Conservation (phyloP, 2,797 vertebrate genomes). For the Sebastiscus tertius region DNA sequence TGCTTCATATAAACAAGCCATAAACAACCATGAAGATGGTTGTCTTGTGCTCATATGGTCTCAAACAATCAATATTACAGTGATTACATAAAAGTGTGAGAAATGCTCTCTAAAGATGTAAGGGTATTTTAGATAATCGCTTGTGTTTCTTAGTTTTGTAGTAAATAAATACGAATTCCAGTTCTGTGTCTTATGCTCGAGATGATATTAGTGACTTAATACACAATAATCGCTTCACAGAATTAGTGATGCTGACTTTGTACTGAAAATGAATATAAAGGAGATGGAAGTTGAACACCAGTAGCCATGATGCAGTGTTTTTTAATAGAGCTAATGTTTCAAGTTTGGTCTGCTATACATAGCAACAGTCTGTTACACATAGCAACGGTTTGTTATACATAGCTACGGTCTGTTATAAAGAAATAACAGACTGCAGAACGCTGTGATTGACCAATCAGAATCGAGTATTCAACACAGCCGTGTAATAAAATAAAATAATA, state of each 20-base stretch:
- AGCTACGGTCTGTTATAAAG: no score
- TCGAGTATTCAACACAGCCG: no score
- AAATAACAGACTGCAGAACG: no score
- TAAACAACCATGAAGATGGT: neutral
- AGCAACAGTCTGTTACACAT: no score
- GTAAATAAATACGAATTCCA: neutral
- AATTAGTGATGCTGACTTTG: neutral
- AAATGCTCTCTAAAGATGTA: neutral
- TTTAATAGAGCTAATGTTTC: neutral
- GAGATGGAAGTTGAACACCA: neutral
- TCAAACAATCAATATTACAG: slow-evolving; percentile 1
- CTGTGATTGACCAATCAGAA: no score
- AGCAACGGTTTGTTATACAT: no score
- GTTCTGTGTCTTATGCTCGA: neutral
- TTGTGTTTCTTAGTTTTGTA: neutral
- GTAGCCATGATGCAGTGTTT: neutral
- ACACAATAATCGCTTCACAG: neutral
- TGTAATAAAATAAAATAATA: no score
- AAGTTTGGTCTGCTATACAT: no score
- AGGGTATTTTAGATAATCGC: neutral
- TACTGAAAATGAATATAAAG: neutral
- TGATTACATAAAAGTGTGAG: neutral
- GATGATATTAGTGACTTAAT: neutral
- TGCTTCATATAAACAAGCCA: slow-evolving; percentile 2
- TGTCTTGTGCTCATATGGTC: neutral